Percentiles rank a stretch among this genome's conserved stretches.
phyloP scores from a whole-genome alignment of 2,797 vertebrate species.

The Phoeniculus purpureus region DNA sequence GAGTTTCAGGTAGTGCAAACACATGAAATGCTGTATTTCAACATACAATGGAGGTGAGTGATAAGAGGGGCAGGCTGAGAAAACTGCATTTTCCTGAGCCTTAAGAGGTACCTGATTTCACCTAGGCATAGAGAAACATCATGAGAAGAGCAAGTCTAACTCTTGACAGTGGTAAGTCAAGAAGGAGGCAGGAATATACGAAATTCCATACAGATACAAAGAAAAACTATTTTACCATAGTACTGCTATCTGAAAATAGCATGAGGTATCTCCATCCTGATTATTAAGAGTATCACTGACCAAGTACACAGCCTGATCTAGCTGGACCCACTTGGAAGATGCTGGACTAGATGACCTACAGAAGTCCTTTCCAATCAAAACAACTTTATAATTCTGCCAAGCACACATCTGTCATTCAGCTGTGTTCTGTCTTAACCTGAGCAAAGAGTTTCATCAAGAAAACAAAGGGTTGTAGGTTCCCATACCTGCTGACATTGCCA shows the following conservation, averaged over 20 bases:
- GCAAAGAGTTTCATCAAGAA: not conserved
- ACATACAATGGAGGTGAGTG: not conserved
- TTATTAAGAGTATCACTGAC: not conserved
- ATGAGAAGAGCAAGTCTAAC: not conserved
- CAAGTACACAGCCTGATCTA: not conserved
- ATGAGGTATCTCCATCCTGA: not conserved
- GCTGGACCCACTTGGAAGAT: not conserved
- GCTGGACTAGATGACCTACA: not conserved
- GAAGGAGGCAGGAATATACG: not conserved
- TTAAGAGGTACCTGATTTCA: not conserved
- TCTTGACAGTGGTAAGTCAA: not conserved
- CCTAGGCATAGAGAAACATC: not conserved
- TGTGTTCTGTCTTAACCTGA: rapidly evolving
- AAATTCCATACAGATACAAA: not conserved
- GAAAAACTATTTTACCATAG: not conserved
- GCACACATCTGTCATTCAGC: rapidly evolving
- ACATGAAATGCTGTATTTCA: not conserved
- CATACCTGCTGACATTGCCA: slow-evolving; percentile 99
- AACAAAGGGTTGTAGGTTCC: rapidly evolving
- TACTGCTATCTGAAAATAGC: not conserved
- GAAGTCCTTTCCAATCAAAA: not conserved
- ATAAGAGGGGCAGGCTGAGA: not conserved
- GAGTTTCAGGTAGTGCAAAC: not conserved
- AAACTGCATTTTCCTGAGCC: not conserved
- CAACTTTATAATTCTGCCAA: not conserved